Base-by-base conservation (phyloP, 2,113 vertebrate genomes). In the Mormoops blainvillei region DNA sequence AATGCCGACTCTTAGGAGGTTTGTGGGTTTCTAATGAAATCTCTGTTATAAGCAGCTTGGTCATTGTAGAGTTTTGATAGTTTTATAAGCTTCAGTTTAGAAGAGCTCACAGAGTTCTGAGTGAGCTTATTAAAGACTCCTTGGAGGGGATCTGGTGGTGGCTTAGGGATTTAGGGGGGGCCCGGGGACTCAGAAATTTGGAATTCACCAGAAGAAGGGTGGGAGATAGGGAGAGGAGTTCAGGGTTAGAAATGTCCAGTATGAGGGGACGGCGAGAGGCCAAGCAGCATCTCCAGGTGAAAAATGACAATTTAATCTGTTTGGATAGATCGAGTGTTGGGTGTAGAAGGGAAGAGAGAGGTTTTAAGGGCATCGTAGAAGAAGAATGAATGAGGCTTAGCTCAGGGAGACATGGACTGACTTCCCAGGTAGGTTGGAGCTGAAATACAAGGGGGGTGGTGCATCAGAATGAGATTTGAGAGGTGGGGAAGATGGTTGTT, bases 1-100 rank as follows among this genome's bases (percentile, higher is more conserved):
- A 96, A 97, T 28, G 95, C 85, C 88, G 84, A 91, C 11, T 78
- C 93, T 97, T 94, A 92, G 95, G 70, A 91, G 92, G 28, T 41
- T 67, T 97, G 56, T 77, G 20, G 71, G 82, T 22, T 73, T 94
- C 12, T 33, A 85, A 41, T 78, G 80, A 92, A 83, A 2, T 19
- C 77, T 74, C 28, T 45, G 54, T 82, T 91, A 88, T 24, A 89
- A 73, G 38, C 5, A 15, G 61, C 26, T n/a, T 54, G 48, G 24
- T 61, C 18, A 48, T 7, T 48, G 20, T 73, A 43, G 80, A 67
- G 41, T 36, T 74, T 71, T 36, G 5, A 80, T 45, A 18, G 41
- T 52, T 70, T 54, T 24, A 52, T 70, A 71, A 38, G 24, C 38
- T 65, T 73, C 7, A 24, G 28, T 89, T 87, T 63, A 54, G 31